A percentile compares a stretch with the other conserved stretches of the same genome.
These are phyloP conservation scores for Phalacrocorax aristotelis DNA, from an alignment of 2,113 vertebrate genomes.

Conservation along the genomic window DNA sequence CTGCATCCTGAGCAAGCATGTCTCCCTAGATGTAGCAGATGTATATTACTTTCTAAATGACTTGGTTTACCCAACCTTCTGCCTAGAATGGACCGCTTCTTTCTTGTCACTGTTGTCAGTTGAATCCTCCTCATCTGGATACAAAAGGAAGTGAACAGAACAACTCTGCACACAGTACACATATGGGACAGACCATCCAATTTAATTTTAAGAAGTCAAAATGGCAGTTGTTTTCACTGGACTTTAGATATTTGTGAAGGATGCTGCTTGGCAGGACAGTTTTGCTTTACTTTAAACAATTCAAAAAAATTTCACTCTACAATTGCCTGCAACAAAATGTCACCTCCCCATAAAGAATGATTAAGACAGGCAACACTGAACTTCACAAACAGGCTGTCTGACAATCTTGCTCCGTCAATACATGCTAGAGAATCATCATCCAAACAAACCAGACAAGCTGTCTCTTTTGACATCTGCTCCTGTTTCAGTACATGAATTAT, in stretches of 20 bases:
- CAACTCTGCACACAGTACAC: not conserved
- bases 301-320: not conserved
- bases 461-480: slow-evolving; percentile 72
- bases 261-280: not conserved
- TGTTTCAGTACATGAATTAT: slow-evolving; percentile 63
- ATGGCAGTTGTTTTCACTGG: not conserved
- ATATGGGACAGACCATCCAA: not conserved
- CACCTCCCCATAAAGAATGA: slow-evolving; percentile 28
- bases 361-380: slow-evolving; percentile 61
- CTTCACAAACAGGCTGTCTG: slow-evolving; percentile 67
- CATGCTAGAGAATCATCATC: slow-evolving; percentile 61
- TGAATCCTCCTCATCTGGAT: not conserved
- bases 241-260: not conserved
- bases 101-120: not conserved
- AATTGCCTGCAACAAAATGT: slow-evolving; percentile 51
- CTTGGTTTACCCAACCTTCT: not conserved
- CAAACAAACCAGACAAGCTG: slow-evolving; percentile 72
- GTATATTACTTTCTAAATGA: not conserved
- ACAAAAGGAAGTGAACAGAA: not conserved
- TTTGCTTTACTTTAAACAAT: slow-evolving; percentile 9
- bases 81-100: not conserved
- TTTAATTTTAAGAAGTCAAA: not conserved
- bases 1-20: not conserved
- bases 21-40: not conserved
- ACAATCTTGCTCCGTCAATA: slow-evolving; percentile 65